phyloP scores from a whole-genome alignment of 2,797 vertebrate species.

The Pygocentrus nattereri region DNA sequence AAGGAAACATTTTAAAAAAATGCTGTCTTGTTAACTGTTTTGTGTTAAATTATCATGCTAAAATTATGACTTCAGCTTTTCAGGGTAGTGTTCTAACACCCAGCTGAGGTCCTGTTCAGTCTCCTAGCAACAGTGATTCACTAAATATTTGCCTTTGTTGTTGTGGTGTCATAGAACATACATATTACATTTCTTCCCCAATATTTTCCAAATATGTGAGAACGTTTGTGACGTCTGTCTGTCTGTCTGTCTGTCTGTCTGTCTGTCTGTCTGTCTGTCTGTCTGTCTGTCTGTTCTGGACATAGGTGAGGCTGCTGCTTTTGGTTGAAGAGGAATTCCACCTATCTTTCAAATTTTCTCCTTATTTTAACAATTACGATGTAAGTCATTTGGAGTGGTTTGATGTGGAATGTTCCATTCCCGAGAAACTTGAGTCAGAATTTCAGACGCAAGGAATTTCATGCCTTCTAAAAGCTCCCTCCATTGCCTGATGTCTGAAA shows the following conservation, averaged over 20 bases:
- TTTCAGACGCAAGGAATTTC: too few species aligned
- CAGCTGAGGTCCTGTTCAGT: not conserved
- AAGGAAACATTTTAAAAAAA: not conserved
- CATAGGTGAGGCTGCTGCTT: not conserved
- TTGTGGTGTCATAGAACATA: not conserved
- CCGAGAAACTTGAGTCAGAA: too few species aligned
- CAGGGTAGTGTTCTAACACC: slow-evolving; percentile 8
- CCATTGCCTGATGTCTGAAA: too few species aligned
- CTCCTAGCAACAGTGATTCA: slow-evolving; percentile 39
- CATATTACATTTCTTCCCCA: not conserved
- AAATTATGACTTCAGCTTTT: not conserved
- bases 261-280: not conserved
- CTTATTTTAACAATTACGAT: too few species aligned
- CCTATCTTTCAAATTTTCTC: too few species aligned
- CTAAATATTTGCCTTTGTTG: not conserved
- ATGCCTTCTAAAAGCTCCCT: too few species aligned
- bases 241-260: not conserved
- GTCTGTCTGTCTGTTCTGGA: not conserved
- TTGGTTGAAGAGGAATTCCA: not conserved
- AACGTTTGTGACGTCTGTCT: slow-evolving; percentile 3
- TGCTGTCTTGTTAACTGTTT: not conserved
- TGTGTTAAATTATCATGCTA: not conserved
- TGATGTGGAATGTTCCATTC: too few species aligned
- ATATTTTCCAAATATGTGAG: not conserved
- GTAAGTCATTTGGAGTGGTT: too few species aligned